phyloP scores from a whole-genome alignment of 1,140 invertebrate species.

The Bradynema listronoti region DNA sequence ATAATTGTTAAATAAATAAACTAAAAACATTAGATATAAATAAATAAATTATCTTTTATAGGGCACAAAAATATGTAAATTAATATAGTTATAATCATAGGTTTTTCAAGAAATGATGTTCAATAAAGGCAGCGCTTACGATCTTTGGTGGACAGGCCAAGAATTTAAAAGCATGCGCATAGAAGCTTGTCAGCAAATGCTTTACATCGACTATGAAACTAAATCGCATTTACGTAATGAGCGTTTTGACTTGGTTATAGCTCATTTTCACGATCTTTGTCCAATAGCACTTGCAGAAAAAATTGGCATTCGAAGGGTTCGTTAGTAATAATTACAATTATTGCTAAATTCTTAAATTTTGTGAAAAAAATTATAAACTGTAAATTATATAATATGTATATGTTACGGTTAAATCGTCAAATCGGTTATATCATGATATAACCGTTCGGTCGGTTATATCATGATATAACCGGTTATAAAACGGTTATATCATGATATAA shows the following conservation, averaged over 20 bases:
- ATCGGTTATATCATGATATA: too few relatives aligned
- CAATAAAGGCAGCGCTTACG: constrained; percentile 50
- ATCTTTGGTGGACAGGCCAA: constrained; percentile 57
- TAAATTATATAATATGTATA: too few relatives aligned
- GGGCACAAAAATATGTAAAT: too few relatives aligned
- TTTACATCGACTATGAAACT: constrained; percentile 17
- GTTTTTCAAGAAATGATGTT: constrained; percentile 58
- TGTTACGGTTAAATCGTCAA: too few relatives aligned
- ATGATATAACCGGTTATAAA: too few relatives aligned
- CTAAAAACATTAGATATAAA: too few relatives aligned
- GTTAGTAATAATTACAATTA: background rate
- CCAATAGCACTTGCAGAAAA: constrained; percentile 46
- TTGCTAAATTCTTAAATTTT: too few relatives aligned
- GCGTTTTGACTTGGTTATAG: constrained; percentile 54
- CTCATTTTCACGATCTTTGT: constrained; percentile 55
- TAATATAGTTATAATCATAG: constrained; percentile 32
- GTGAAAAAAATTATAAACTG: too few relatives aligned
- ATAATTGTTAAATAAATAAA: too few relatives aligned
- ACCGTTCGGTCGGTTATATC: too few relatives aligned
- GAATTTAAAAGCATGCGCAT: constrained; percentile 53
- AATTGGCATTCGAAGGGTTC: constrained; percentile 38
- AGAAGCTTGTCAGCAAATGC: constrained; percentile 56
- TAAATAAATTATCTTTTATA: too few relatives aligned
- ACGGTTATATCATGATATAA: too few relatives aligned
- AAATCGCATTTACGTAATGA: constrained; percentile 30